A percentile compares a stretch with the other conserved stretches of the same genome.
Conservation (phyloP, 1,140 invertebrate species). For the Pseudobourletiella spinata region DNA sequence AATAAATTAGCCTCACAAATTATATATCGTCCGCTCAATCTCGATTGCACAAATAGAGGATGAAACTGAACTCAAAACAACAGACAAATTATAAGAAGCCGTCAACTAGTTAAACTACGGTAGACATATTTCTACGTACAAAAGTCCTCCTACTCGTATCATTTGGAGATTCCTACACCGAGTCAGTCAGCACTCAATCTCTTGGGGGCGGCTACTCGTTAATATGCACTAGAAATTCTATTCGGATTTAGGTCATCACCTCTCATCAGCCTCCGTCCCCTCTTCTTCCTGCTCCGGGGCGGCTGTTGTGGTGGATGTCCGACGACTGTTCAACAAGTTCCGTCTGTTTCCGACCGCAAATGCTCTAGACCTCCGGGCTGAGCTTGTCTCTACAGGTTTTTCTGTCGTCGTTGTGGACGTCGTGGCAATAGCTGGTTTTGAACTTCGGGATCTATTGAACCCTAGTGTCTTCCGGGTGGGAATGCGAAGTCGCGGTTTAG, state of each 20-base stretch:
- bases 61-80: too few relatives aligned
- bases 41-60: too few relatives aligned
- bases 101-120: too few relatives aligned
- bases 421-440: slow-evolving; percentile 38
- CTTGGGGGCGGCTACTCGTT: not conserved
- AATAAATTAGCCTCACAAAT: too few relatives aligned
- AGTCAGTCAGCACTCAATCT: not conserved
- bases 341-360: slow-evolving; percentile 1
- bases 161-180: not conserved
- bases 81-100: too few relatives aligned
- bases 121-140: not conserved
- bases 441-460: slow-evolving; percentile 41
- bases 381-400: not conserved
- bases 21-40: too few relatives aligned
- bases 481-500: slow-evolving; percentile 14
- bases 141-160: too few relatives aligned
- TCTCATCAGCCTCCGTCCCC: not conserved
- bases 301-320: slow-evolving; percentile 23
- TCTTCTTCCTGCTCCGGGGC: not conserved
- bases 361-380: not conserved
- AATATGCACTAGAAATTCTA: not conserved
- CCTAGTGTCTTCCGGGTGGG: slow-evolving; percentile 35
- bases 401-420: not conserved
- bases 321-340: slow-evolving; percentile 10
- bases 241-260: not conserved